Evolutionary conservation across 1,140 invertebrate genomes (phyloP).

Genomic region (Thalassaphorura encarpata): DNA sequence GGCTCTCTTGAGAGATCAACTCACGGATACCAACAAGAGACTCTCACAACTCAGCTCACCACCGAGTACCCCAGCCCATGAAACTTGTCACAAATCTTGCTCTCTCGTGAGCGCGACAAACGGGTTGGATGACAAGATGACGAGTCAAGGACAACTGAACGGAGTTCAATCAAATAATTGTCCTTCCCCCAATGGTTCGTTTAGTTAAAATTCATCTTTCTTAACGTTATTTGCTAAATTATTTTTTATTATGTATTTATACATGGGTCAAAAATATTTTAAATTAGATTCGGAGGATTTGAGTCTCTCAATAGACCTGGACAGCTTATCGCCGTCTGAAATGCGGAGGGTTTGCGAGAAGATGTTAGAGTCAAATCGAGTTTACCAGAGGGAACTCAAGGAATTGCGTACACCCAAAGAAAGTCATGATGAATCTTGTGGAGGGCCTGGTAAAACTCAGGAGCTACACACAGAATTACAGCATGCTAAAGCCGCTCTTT

Average conservation of each 20-base stretch:
- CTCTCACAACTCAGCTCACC: conserved; percentile 28
- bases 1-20: conserved; percentile 28
- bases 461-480: conserved; percentile 40
- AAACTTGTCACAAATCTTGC: neutral
- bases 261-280: neutral
- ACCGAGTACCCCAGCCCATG: conserved; percentile 10
- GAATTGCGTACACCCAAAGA: conserved; percentile 35
- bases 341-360: conserved; percentile 33
- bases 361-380: conserved; percentile 54
- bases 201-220: no score
- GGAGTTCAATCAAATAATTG: no score
- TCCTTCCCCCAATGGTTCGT: no score
- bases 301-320: conserved; percentile 14
- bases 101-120: neutral
- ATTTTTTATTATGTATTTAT: no score
- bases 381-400: conserved; percentile 53
- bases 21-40: conserved; percentile 27
- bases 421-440: conserved; percentile 37
- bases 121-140: neutral
- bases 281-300: neutral
- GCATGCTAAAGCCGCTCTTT: conserved; percentile 47
- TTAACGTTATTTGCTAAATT: no score
- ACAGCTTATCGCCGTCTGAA: conserved; percentile 27
- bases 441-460: conserved; percentile 35
- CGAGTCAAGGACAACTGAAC: no score